Base-by-base conservation (phyloP, 1,140 invertebrate genomes). In the Amyelois transitella region DNA sequence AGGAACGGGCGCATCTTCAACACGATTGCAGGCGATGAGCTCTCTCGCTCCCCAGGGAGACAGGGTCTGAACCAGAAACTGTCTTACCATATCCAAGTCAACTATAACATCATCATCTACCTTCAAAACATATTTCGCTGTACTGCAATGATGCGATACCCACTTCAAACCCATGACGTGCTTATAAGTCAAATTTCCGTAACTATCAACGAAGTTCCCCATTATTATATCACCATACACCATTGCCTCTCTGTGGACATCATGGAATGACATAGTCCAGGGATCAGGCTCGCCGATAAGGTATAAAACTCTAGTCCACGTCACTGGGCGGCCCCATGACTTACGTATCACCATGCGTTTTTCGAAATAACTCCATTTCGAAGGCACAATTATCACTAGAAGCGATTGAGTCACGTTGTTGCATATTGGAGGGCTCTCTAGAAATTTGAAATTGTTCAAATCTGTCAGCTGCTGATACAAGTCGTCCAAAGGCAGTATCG, bases 141-240 rank as follows among this genome's bases (percentile, higher is more conserved):
- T 87, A 49, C 89, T 81, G 82, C 93, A 94, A 82, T 93, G 91
- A 71, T 93, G 92, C 6, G 91, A 89, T 43, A 92, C 91, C 93
- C 95, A 97, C 75, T 95, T 95, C n/a, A 97, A 90, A 0, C 91
- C 92, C 91, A 95, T 94, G 3, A 94, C 92, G 81, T 96, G 95
- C 82, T 97, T 97, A 71, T 96, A 95, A 1, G 95, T 96, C 82
- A 97, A 91, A 84, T 97, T 97, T 60, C 92, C 90, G 74, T 97
- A 97, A 22, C 89, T 90, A 86, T 97, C 96, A 6, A 90, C 55
- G 77, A 96, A 96, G 64, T 91, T 92, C 20, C 94, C 95, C 81
- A 96, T 94, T 19, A 96, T 90, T 53, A 97, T 89, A 75, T 97
- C 96, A 14, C 89, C 84, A 69, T 92, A 91, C 0, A 65, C 63